phyloP scores from a whole-genome alignment of 2,888 invertebrate species.

The Pristionchus mayeri region DNA sequence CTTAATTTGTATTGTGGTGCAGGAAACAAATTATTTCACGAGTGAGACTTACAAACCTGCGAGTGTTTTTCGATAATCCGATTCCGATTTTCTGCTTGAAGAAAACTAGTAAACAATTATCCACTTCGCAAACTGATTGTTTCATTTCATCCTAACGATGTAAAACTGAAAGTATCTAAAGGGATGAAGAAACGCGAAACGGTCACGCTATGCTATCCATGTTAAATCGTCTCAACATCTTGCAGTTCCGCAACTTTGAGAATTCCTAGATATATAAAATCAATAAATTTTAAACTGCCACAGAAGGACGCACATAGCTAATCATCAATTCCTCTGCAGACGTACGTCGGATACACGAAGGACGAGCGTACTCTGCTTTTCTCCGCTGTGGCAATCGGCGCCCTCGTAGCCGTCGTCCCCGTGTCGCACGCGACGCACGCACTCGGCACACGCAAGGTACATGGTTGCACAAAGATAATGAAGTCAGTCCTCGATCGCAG shows the following conservation, averaged over 20 bases:
- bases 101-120: too few species aligned
- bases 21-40: too few species aligned
- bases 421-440: slow-evolving; percentile 65
- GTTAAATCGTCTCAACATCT: too few species aligned
- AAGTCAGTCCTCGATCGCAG: slow-evolving; percentile 28
- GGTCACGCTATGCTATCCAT: neutral
- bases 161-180: neutral
- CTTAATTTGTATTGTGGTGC: too few species aligned
- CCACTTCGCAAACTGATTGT: too few species aligned
- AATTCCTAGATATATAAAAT: neutral
- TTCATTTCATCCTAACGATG: too few species aligned
- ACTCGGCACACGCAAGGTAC: slow-evolving; percentile 65
- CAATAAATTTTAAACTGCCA: neutral
- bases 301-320: neutral
- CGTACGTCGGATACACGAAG: slow-evolving; percentile 67
- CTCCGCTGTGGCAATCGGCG: slow-evolving; percentile 72
- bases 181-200: neutral
- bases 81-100: too few species aligned
- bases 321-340: slow-evolving; percentile 51
- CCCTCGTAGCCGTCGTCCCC: slow-evolving; percentile 72
- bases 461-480: neutral
- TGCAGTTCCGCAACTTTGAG: too few species aligned
- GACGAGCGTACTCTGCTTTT: slow-evolving; percentile 68
- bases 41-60: too few species aligned
- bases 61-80: too few species aligned